Percentiles rank a stretch among this genome's conserved stretches.
Evolutionary conservation across 2,888 invertebrate species (phyloP).

Genomic region (Stegophylla sp.): DNA sequence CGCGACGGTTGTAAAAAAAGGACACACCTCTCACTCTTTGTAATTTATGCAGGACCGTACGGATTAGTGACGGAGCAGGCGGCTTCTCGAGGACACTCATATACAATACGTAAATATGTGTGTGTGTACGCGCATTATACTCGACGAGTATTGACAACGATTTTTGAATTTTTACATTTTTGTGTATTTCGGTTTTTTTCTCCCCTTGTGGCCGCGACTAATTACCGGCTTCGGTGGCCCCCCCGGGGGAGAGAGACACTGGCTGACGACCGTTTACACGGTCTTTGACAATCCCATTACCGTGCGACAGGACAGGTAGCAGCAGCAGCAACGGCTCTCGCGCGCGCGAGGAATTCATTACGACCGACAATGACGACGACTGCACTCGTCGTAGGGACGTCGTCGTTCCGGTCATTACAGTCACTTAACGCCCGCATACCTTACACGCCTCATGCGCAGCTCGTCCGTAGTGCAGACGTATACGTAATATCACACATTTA

Average conservation of each 20-base stretch:
- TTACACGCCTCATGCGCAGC: neutral
- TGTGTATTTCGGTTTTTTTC: neutral
- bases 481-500: too few relatives aligned
- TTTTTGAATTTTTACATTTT: neutral
- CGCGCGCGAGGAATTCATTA: constrained; percentile 11
- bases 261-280: neutral
- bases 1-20: constrained; percentile 1
- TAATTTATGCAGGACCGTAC: constrained; percentile 38
- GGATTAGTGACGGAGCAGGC: constrained; percentile 24
- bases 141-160: neutral
- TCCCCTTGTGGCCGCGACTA: neutral
- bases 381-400: constrained; percentile 1
- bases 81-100: neutral
- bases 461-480: neutral
- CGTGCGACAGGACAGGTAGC: neutral
- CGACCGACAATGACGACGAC: too few relatives aligned
- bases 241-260: neutral
- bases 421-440: constrained; percentile 2
- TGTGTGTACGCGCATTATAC: neutral
- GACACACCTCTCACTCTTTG: constrained; percentile 40
- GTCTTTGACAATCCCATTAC: constrained; percentile 24
- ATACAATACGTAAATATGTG: too few relatives aligned
- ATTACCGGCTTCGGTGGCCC: neutral
- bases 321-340: too few relatives aligned
- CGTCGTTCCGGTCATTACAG: constrained; percentile 25